Conservation (phyloP, 2,113 vertebrate genomes). For the Microcebus lehilahytsara region DNA sequence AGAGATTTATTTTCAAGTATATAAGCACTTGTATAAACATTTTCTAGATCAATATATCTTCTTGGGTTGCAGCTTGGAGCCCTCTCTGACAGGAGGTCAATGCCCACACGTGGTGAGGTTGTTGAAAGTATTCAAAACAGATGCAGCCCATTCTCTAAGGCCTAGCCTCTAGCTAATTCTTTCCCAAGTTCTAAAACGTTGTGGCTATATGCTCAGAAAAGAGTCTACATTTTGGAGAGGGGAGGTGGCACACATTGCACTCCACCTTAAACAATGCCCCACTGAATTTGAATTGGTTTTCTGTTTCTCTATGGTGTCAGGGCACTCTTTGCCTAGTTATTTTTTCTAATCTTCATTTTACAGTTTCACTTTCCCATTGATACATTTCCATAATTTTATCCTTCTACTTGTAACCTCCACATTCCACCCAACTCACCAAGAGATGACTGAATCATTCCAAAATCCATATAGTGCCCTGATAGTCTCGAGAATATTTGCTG, state of each 20-base stretch:
- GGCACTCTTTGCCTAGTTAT: background rate
- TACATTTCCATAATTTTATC: background rate
- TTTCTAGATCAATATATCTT: slow-evolving; percentile 44
- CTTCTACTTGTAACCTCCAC: background rate
- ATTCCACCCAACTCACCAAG: background rate
- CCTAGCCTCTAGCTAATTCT: slow-evolving; percentile 7
- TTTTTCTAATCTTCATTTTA: background rate
- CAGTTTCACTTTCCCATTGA: background rate
- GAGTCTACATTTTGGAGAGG: background rate
- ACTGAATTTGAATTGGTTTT: background rate
- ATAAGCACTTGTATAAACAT: slow-evolving; percentile 14
- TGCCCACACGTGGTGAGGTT: background rate
- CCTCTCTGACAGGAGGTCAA: slow-evolving; percentile 36
- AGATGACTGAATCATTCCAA: background rate
- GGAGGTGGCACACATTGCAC: fast-evolving
- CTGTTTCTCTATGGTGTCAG: background rate
- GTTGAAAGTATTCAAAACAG: slow-evolving; percentile 56
- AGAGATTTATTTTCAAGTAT: slow-evolving; percentile 8
- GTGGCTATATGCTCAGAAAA: background rate
- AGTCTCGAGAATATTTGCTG: slow-evolving; percentile 13
- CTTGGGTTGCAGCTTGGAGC: background rate
- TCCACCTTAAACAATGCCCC: background rate
- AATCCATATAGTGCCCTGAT: background rate
- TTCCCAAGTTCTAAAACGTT: background rate
- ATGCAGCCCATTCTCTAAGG: slow-evolving; percentile 32